Evolutionary conservation across 2,113 vertebrate genomes (phyloP), one percentile per base, ranked within the genome.

Genomic region (Piaya cayana): DNA sequence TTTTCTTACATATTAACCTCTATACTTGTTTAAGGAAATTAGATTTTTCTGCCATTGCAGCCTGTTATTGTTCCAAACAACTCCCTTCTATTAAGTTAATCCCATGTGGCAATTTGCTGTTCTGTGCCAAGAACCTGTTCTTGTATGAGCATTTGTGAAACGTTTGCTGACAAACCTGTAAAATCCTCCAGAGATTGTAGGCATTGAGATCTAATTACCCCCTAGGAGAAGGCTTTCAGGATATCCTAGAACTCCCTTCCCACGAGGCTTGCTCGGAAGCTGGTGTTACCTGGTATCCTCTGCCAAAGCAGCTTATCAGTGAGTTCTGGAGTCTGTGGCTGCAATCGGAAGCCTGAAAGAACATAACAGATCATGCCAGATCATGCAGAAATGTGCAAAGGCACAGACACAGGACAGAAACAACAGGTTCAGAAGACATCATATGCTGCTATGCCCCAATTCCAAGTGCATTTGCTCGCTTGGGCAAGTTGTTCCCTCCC

Each of bases 371-470:
- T 0, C 10, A n/a, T 27, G 29, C 19, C 14, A 3, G 64, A 23
- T 22, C 50, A 21, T 7, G 32, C 45, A 65, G 27, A n/a, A 53
- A 59, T 0, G 4, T 5, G 4, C 36, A 12, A 50, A n/a, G n/a
- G 26, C 27, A 7, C 2, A 13, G 56, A 12, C 1, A 11, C n/a
- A 21, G 47, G 32, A 43, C 37, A 52, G 65, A 11, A 18, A 14
- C 39, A 12, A 3, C 22, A 2, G 45, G 11, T 22, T 8, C 0
- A 1, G 59, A 23, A 71, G 27, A 20, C 1, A 3, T 3, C 3
- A 32, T 12, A 13, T 2, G 4, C 26, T 13, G 64, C 64, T 27
- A 1, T 16, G 64, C 5, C 9, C 62, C 36, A 6, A 27, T 29
- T 11, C 65, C 32, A 17, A 26, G 30, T 3, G 26, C 9, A 2